Evolutionary conservation across 2,797 vertebrate species (phyloP).

Genomic region (Gallinago stenura): DNA sequence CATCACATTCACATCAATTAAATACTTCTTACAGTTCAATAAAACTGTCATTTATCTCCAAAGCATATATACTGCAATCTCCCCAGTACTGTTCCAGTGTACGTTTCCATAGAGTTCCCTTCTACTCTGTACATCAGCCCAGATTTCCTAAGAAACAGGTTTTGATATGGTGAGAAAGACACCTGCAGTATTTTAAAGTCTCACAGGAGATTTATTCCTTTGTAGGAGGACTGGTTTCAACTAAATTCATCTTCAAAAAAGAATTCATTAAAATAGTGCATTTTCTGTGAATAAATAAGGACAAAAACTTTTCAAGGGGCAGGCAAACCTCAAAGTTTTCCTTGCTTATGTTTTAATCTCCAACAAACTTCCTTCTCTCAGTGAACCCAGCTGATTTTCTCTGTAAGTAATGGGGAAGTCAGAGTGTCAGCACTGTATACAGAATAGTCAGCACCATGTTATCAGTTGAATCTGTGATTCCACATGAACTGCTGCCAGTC

Average conservation of each 20-base stretch:
- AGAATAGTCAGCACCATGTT: neutral
- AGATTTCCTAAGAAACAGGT: neutral
- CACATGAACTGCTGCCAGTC: neutral
- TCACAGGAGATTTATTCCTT: neutral
- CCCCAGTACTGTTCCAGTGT: neutral
- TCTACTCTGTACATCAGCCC: neutral
- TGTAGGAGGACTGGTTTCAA: neutral
- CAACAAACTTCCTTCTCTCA: neutral
- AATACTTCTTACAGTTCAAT: neutral
- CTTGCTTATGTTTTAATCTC: neutral
- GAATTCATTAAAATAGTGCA: neutral
- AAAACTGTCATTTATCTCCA: neutral
- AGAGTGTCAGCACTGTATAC: neutral
- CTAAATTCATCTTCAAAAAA: neutral
- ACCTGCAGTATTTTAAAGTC: neutral
- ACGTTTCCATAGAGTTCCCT: neutral
- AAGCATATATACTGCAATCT: neutral
- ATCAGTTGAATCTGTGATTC: slow-evolving; percentile 7
- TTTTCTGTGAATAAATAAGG: neutral
- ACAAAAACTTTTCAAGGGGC: neutral
- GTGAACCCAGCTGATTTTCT: neutral
- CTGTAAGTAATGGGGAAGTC: neutral
- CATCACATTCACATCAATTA: neutral
- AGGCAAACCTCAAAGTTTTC: neutral
- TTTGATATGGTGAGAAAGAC: neutral